Conservation (phyloP, 2,888 invertebrate genomes). For the Criorhina ranunculi region DNA sequence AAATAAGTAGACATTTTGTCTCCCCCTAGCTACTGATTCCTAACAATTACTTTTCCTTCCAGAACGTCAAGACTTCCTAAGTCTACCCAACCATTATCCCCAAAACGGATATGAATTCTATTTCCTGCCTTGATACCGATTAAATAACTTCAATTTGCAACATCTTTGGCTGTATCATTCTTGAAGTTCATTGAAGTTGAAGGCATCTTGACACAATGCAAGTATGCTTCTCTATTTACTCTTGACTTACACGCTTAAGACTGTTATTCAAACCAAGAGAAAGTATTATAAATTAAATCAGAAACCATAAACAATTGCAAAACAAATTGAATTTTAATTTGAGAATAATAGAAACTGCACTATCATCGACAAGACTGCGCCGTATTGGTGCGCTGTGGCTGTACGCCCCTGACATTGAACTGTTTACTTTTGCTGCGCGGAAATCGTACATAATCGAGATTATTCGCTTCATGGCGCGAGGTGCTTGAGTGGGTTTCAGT, state of each 20-base stretch:
- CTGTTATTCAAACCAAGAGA: not conserved
- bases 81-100: too few species aligned
- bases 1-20: too few species aligned
- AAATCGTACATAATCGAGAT: conserved; percentile 24
- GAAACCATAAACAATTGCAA: not conserved
- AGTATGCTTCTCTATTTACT: not conserved
- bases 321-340: not conserved
- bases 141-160: not conserved
- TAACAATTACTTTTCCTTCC: too few species aligned
- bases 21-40: too few species aligned
- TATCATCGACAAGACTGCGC: not conserved
- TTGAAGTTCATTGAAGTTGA: not conserved
- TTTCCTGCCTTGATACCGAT: too few species aligned
- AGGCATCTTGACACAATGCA: not conserved
- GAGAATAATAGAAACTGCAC: conserved; percentile 11
- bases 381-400: not conserved
- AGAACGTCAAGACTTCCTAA: too few species aligned
- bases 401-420: conserved; percentile 27
- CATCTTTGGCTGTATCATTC: not conserved
- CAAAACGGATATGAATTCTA: too few species aligned
- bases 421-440: not conserved
- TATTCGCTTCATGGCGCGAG: not conserved
- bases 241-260: not conserved
- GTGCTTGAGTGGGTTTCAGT: conserved; percentile 10
- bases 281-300: conserved; percentile 2